Base-by-base conservation (phyloP, 2,113 vertebrate genomes). In the Lepus timidus region DNA sequence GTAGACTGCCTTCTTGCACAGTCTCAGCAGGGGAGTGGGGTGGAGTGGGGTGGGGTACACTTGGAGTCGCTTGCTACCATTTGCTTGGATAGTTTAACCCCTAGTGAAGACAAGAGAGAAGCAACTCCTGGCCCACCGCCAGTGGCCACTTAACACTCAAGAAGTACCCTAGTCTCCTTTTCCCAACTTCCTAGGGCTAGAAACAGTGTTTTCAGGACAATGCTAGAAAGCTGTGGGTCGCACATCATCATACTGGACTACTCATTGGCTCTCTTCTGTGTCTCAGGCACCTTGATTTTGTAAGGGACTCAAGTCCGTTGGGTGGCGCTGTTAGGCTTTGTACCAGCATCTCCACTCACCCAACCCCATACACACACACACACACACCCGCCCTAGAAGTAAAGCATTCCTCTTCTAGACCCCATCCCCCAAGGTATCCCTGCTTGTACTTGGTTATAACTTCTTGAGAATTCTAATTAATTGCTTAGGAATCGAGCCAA, bases 81-180 rank as follows among this genome's bases (percentile, higher is more conserved):
- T 55, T 36, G 12, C 70, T 94, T 88, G 70, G 27, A 92, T 88
- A 67, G 10, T 90, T 81, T 39, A 64, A 83, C 84, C 65, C 17
- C 39, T 49, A 74, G 62, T 61, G 85, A 91, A 51, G 64, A 79
- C 3, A 51, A 58, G 39, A 76, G 33, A 80, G 51, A 19, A 84
- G 29, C 51, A 81, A 81, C 1, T 88, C 39, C 76, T 62, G 51
- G 14, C 19, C 13, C 20, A 74, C 11, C 65, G 16, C 33, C 31
- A 13, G 44, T 75, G 70, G 51, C 36, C 36, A 51, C n/a, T 20
- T 73, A 8, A 58, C 23, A 9, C 17, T 76, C 33, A 82, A 81
- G 31, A 29, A 67, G 44, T 73, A 62, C 5, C 2, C 65, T 78
- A 33, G 33, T 62, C 52, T 65, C 19, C 5, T n/a, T n/a, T 90